These are phyloP conservation scores for Steatocranus sp. DNA, from an alignment of 2,797 vertebrate genomes.

Conservation along the genomic window DNA sequence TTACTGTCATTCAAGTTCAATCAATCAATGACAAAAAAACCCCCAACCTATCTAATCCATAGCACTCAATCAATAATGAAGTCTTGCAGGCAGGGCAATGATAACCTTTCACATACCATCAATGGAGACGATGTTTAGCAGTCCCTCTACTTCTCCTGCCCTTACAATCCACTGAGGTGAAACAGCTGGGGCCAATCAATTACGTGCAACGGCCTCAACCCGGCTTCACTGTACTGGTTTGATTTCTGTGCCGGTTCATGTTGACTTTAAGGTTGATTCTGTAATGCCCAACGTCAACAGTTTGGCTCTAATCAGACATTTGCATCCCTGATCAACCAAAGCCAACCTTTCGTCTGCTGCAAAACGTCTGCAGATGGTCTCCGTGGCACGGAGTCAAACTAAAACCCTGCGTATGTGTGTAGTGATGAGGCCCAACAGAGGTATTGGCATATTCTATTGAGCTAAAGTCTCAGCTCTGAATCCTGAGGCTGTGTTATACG, in stretches of 20 bases:
- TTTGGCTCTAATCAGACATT: background rate
- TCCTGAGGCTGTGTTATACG: background rate
- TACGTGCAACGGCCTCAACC: background rate
- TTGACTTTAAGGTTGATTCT: background rate
- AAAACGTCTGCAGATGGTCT: background rate
- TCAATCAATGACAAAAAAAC: slow-evolving; percentile 42
- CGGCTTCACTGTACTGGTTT: slow-evolving; percentile 1
- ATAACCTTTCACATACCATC: slow-evolving; percentile 26
- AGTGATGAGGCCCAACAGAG: slow-evolving; percentile 7
- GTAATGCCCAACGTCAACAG: background rate
- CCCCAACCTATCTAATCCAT: slow-evolving; percentile 22
- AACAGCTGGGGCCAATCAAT: slow-evolving; percentile 45
- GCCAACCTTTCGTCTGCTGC: background rate
- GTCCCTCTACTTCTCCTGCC: background rate
- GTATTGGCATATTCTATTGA: background rate
- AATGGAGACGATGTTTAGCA: slow-evolving; percentile 3
- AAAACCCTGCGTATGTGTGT: background rate
- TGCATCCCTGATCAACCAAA: background rate
- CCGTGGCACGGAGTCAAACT: background rate
- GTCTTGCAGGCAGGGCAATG: slow-evolving; percentile 11
- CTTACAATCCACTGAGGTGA: slow-evolving; percentile 16
- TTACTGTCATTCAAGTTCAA: slow-evolving; percentile 45
- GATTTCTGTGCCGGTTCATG: background rate
- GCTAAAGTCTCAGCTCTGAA: slow-evolving; percentile 9
- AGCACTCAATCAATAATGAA: slow-evolving; percentile 48